Conservation (phyloP, 2,888 invertebrate species). For the Thecophora atra region DNA sequence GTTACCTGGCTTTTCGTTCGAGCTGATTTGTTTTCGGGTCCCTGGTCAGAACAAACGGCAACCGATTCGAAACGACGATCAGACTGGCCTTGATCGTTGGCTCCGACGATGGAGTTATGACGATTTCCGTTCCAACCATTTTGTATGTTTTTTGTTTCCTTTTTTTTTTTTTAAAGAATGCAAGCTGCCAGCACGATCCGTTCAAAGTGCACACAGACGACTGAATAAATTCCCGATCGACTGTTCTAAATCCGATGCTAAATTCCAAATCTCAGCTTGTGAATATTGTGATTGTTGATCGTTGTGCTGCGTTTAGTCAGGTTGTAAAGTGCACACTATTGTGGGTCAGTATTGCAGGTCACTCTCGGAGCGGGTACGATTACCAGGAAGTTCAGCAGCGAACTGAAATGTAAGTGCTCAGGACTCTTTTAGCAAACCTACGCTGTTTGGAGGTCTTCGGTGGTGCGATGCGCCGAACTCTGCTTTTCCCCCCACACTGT, state of each 20-base stretch:
- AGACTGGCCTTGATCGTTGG: constrained; percentile 73
- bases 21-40: constrained; percentile 77
- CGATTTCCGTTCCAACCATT: constrained; percentile 64
- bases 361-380: constrained; percentile 13
- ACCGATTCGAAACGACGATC: constrained; percentile 90
- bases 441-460: constrained; percentile 13
- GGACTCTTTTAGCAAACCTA: constrained; percentile 41
- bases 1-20: constrained; percentile 86
- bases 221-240: not conserved
- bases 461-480: constrained; percentile 5
- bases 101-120: constrained; percentile 61
- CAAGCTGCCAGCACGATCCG: no score
- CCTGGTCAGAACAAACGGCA: constrained; percentile 86
- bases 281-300: constrained; percentile 27
- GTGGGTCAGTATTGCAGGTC: no score
- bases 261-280: constrained; percentile 2
- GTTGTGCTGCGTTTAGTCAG: not conserved
- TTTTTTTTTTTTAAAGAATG: no score
- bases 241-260: no score
- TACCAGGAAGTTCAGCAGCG: constrained; percentile 40
- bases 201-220: constrained; percentile 16
- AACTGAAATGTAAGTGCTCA: constrained; percentile 39
- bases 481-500: constrained; percentile 19
- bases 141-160: no score
- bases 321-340: not conserved